phyloP scores from a whole-genome alignment of 2,888 invertebrate genomes.

The Patella depressa region DNA sequence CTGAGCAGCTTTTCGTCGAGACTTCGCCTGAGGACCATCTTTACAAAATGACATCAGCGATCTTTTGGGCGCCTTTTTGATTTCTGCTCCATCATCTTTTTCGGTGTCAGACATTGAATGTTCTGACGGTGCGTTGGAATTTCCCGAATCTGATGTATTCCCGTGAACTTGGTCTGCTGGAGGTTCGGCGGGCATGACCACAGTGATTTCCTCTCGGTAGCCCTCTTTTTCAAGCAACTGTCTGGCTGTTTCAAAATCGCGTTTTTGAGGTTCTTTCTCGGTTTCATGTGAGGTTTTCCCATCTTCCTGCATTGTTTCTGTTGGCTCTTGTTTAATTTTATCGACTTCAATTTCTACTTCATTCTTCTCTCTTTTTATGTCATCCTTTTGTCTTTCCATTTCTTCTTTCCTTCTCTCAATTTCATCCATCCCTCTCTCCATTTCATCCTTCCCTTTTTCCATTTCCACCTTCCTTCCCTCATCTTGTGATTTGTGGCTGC shows the following conservation, averaged over 20 bases:
- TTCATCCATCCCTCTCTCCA: background rate
- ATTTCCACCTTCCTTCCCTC: too few relatives aligned
- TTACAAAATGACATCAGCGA: constrained; percentile 45
- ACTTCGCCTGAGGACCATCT: constrained; percentile 36
- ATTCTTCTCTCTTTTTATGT: background rate
- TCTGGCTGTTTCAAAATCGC: constrained; percentile 38
- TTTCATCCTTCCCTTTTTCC: background rate
- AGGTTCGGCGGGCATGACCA: constrained; percentile 61
- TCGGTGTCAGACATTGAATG: constrained; percentile 19
- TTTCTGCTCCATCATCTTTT: constrained; percentile 42
- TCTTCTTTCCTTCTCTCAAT: background rate
- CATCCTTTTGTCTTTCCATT: background rate
- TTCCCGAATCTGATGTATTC: constrained; percentile 35
- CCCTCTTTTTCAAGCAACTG: constrained; percentile 54
- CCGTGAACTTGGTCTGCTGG: constrained; percentile 12
- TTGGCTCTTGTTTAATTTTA: background rate
- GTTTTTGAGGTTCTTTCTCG: constrained; percentile 9
- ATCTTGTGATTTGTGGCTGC: background rate
- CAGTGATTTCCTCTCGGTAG: constrained; percentile 59
- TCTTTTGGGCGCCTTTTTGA: constrained; percentile 55
- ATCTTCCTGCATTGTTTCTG: background rate
- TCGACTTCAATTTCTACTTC: background rate
- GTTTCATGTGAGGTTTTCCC: background rate
- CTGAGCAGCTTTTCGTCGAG: constrained; percentile 48
- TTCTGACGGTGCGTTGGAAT: constrained; percentile 43